Conservation (phyloP, 2,888 invertebrate species). For the Melikaiella ostensackeni region DNA sequence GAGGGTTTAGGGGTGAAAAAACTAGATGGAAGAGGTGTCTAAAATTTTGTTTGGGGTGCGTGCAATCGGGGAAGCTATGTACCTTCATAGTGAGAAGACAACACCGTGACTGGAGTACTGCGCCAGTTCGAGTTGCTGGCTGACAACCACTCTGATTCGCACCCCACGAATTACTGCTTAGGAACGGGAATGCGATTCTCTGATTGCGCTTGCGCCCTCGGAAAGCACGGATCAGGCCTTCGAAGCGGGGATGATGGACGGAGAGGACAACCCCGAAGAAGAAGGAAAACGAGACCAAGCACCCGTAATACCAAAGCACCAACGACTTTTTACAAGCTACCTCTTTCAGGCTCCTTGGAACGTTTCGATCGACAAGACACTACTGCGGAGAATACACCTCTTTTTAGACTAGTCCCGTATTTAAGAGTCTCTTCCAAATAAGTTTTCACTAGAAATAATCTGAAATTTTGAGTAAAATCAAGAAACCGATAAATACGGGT, state of each 20-base stretch:
- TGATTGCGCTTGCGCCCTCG: slow-evolving; percentile 58
- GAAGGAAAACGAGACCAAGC: slow-evolving; percentile 42
- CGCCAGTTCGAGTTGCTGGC: slow-evolving; percentile 50
- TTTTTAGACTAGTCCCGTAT: slow-evolving; percentile 15
- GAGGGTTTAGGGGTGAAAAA: not conserved
- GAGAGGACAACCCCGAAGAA: slow-evolving; percentile 45
- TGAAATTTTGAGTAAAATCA: slow-evolving; percentile 8
- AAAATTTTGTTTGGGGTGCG: not conserved
- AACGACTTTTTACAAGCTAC: slow-evolving; percentile 39
- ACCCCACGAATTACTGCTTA: slow-evolving; percentile 72
- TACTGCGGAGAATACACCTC: slow-evolving; percentile 16
- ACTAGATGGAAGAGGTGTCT: not conserved
- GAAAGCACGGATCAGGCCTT: slow-evolving; percentile 46
- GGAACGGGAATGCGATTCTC: slow-evolving; percentile 60
- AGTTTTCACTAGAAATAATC: not conserved
- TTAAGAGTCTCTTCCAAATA: slow-evolving; percentile 6
- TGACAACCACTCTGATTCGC: slow-evolving; percentile 67
- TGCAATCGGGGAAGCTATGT: slow-evolving; percentile 47
- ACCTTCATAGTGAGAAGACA: slow-evolving; percentile 56
- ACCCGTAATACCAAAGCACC: slow-evolving; percentile 31
- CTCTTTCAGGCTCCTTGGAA: slow-evolving; percentile 38
- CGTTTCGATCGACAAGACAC: slow-evolving; percentile 29
- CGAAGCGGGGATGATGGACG: slow-evolving; percentile 38
- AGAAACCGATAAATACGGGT: slow-evolving; percentile 11
- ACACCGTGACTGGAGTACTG: slow-evolving; percentile 53